Base-by-base conservation (phyloP, 1,140 invertebrate species). In the Cylas formicarius region DNA sequence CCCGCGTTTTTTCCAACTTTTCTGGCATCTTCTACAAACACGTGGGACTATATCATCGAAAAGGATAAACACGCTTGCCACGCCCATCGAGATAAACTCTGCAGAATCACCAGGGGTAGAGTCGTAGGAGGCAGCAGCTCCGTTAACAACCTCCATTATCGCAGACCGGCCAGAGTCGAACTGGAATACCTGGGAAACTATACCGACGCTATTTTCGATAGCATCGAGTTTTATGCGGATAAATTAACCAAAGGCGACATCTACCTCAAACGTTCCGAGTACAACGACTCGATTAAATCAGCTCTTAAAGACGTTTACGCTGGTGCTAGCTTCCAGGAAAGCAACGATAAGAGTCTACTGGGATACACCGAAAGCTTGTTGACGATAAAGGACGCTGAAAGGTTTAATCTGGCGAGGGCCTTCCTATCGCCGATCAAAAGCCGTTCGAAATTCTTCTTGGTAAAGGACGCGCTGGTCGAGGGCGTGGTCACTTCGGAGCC, bases 131-230 rank as follows among this genome's bases (percentile, higher is more conserved):
- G 80, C 4, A 73, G 71, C n/a, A 77, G 73, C 16, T 72, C 73
- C 4, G 65, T 85, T 2, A 85, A 84, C 57, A 74, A 70, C 17
- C 80, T 86, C 78, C 66, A 77, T 2, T 83, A 84, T 55, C 67
- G 80, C 1, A 62, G 78, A 50, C 82, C 80, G 2, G 74, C 10
- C 17, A 17, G 32, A 7, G 18, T 29, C 5, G 24, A 45, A 22
- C 31, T 23, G 19, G 35, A 45, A 4, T 8, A 18, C 11, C 9
- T 7, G 9, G 21, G 16, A 4, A 40, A 47, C 9, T 28, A 24
- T 7, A 40, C 29, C 2, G 16, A 47, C 11, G 2, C 28, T 10
- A 40, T 47, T 4, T 47, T 31, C 11, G 22, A 47, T 21, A 40
- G 28, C 18, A 40, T 47, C 1, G 44, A 47, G 23, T 20, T 28